Evolutionary conservation across 2,888 invertebrate species (phyloP), one percentile per base, ranked within the genome.

Genomic region (Sarcophaga carnaria): DNA sequence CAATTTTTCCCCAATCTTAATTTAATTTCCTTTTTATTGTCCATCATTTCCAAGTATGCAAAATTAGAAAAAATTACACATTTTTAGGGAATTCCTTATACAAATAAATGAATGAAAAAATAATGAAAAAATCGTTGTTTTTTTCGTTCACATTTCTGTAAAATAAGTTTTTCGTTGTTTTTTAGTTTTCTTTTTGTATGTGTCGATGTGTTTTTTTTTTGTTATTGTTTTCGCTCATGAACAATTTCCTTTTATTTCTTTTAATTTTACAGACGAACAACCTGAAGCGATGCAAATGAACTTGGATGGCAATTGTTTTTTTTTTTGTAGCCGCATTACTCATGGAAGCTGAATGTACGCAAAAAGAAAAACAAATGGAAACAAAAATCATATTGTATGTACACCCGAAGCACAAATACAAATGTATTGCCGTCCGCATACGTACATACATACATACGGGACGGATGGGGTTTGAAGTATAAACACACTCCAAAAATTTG

Each of bases 221-320:
- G 37, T 37, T 71, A 67, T 69, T 64, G 59, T 71, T 81, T 76
- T 80, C 62, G 69, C 70, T 83, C 80, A 86, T 84, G 85, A 80
- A 67, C 80, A 81, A 88, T 84, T 84, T 87, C 67, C 81, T 79
- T 84, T 85, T 87, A 82, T 87, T 86, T 83, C 86, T 86, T 83
- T 86, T 83, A 80, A 86, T 86, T 86, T 86, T 86, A 83, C 86
- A 86, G 80, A 85, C 76, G 87, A 85, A 64, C 81, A 87, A 87
- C 81, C 79, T 76, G 76, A 81, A 85, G 81, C 71, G 80, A 82
- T 85, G 85, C 87, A 87, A 87, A 87, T 87, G 87, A 85, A 87
- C 79, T 84, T 85, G 70, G 83, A 85, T 83, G 63, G 87, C 84
- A 87, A 89, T 83, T 89, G 86, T 81, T 85, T 54, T 54, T 14